phyloP scores from a whole-genome alignment of 2,888 invertebrate species.

The Drosophila diplacantha region DNA sequence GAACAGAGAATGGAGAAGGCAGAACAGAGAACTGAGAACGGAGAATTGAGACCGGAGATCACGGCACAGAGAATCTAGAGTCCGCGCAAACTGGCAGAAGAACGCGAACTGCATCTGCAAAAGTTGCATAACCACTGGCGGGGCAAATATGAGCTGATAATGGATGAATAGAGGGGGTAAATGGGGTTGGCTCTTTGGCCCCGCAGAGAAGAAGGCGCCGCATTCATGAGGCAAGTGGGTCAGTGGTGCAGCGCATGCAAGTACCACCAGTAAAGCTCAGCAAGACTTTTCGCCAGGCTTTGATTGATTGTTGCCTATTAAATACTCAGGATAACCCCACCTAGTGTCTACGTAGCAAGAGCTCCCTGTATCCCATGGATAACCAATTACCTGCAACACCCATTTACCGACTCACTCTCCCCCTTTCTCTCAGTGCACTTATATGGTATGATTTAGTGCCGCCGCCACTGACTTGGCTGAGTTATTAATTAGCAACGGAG shows the following conservation, averaged over 20 bases:
- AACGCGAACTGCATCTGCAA: slow-evolving; percentile 51
- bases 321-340: background rate
- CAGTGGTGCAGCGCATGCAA: slow-evolving; percentile 37
- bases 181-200: slow-evolving; percentile 18
- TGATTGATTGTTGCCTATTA: background rate
- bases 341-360: background rate
- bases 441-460: slow-evolving; percentile 21
- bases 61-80: slow-evolving; percentile 14
- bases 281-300: background rate
- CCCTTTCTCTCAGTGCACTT: background rate
- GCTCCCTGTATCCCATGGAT: background rate
- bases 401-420: slow-evolving; percentile 9
- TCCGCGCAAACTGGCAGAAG: slow-evolving; percentile 16
- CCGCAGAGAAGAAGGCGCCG: slow-evolving; percentile 35
- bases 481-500: slow-evolving; percentile 39
- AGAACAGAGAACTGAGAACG: slow-evolving; percentile 33
- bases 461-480: slow-evolving; percentile 14
- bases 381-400: slow-evolving; percentile 3
- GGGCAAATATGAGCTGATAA: slow-evolving; percentile 11
- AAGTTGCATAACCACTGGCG: slow-evolving; percentile 59
- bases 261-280: too few relatives aligned
- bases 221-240: slow-evolving; percentile 53
- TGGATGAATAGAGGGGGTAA: slow-evolving; percentile 12
- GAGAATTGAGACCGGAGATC: slow-evolving; percentile 25
- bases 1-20: slow-evolving; percentile 17